Evolutionary conservation across 1,140 invertebrate genomes (phyloP).

Genomic region (Eufriesea mexicana): DNA sequence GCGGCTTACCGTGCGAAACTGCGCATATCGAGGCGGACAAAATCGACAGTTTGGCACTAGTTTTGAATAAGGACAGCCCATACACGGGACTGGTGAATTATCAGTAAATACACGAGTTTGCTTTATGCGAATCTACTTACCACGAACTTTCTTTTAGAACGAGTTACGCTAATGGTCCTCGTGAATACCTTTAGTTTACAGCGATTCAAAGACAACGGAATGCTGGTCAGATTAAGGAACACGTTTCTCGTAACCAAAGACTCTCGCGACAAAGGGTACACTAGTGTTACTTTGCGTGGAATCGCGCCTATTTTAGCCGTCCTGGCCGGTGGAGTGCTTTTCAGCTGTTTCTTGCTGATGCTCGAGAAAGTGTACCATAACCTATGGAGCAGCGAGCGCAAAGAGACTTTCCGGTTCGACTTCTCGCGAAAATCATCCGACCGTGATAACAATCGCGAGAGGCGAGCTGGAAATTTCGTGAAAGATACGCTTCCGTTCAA

Average conservation of each 20-base stretch:
- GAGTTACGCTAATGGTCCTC: too few species aligned
- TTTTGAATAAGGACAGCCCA: constrained; percentile 37
- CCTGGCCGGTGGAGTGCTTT: constrained; percentile 27
- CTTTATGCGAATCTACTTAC: background rate
- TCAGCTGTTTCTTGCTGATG: constrained; percentile 38
- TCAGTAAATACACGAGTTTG: constrained; percentile 34
- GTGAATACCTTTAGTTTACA: constrained; percentile 50
- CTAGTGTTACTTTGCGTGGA: constrained; percentile 24
- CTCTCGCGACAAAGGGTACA: background rate
- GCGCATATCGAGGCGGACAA: constrained; percentile 20
- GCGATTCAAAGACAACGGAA: constrained; percentile 56
- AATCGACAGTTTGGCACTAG: constrained; percentile 48
- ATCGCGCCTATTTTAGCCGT: constrained; percentile 48
- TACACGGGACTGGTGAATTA: constrained; percentile 54
- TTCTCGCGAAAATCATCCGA: background rate
- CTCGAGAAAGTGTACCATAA: constrained; percentile 43
- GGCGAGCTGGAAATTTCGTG: background rate
- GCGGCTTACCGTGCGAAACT: constrained; percentile 4
- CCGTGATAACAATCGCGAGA: background rate
- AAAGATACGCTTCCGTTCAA: too few species aligned
- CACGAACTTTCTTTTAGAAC: background rate
- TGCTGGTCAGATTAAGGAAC: constrained; percentile 42
- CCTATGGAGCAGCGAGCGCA: background rate
- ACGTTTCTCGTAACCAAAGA: background rate
- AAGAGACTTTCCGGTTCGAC: background rate